These are phyloP conservation scores for Tridacna gigas DNA, from an alignment of 2,888 invertebrate genomes.

Conservation along the genomic window DNA sequence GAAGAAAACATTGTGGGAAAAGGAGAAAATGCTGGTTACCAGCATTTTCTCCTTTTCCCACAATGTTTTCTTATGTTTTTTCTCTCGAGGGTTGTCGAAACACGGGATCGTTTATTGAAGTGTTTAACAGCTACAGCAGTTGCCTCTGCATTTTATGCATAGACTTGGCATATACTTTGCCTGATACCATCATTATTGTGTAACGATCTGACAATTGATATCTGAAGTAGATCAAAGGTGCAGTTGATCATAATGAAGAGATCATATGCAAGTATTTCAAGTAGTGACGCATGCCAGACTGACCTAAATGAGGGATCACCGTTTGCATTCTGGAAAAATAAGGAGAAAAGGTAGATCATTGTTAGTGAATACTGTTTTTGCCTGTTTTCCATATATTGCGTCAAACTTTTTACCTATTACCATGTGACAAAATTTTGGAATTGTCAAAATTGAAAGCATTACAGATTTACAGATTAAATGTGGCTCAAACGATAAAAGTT, in stretches of 20 bases:
- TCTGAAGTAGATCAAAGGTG: no score
- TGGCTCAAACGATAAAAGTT: background rate
- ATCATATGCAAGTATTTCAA: constrained; percentile 36
- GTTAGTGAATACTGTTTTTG: background rate
- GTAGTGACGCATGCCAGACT: constrained; percentile 11
- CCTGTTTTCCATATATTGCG: no score
- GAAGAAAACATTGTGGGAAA: no score
- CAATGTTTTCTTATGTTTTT: background rate
- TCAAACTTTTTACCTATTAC: no score
- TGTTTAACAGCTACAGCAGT: no score
- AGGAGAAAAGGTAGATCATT: constrained; percentile 50
- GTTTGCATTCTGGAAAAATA: constrained; percentile 51
- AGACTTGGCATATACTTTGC: no score
- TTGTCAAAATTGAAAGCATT: background rate
- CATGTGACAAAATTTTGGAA: background rate
- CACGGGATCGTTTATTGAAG: no score
- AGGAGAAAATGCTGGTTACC: background rate
- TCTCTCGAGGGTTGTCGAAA: background rate
- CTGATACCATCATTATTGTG: no score
- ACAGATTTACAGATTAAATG: background rate
- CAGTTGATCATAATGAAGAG: constrained; percentile 43
- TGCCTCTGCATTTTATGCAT: no score
- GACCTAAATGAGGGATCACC: constrained; percentile 43
- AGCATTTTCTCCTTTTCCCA: constrained; percentile 1
- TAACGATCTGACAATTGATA: no score